phyloP scores from a whole-genome alignment of 2,888 invertebrate species.

The Cordilura impudica region DNA sequence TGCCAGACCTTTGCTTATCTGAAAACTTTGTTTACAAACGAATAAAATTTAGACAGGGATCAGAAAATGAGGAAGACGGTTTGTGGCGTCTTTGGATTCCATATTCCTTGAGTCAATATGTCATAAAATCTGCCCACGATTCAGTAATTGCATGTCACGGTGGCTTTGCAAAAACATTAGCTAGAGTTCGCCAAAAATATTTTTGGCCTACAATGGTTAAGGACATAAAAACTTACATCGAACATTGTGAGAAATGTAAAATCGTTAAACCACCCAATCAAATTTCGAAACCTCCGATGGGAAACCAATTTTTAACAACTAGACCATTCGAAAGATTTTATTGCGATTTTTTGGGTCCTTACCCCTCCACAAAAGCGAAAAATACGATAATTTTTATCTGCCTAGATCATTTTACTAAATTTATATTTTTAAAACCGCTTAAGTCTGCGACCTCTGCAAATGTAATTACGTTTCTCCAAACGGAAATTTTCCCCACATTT shows the following conservation, averaged over 20 bases:
- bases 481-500: too few relatives aligned
- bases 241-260: background rate
- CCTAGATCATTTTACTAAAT: too few relatives aligned
- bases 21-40: constrained; percentile 10
- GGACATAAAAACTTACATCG: background rate
- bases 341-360: too few relatives aligned
- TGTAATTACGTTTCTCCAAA: too few relatives aligned
- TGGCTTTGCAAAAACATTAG: constrained; percentile 1
- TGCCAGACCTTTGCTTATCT: background rate
- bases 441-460: too few relatives aligned
- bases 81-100: constrained; percentile 20
- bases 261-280: background rate
- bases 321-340: background rate
- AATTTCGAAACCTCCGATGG: too few relatives aligned
- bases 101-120: background rate
- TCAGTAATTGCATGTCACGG: background rate
- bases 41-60: background rate
- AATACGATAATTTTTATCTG: too few relatives aligned
- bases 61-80: background rate
- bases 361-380: too few relatives aligned
- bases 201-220: constrained; percentile 1
- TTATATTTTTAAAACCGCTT: too few relatives aligned
- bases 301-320: background rate
- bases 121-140: background rate
- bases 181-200: too few relatives aligned